Evolutionary conservation across 2,113 vertebrate species (phyloP), one percentile per base, ranked within the genome.

Genomic region (Spilogale gracilis): DNA sequence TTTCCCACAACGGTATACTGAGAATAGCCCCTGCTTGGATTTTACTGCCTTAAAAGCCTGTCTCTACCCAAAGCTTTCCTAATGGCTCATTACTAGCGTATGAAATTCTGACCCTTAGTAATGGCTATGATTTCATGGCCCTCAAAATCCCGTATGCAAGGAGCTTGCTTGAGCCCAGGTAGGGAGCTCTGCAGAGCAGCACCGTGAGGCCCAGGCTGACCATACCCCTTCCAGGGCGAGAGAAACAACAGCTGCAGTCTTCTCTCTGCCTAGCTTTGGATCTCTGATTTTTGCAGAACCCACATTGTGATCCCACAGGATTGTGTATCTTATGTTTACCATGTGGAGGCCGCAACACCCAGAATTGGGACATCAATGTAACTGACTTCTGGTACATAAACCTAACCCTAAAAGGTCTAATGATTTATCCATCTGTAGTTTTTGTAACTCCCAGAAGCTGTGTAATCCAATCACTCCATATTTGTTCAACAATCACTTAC

Each of bases 31-130:
- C 80, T 89, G 84, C 85, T 78, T 82, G 60, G 25, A 85, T 85
- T 78, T 87, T 58, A 76, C 71, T 81, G 76, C 71, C 92, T 98
- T 97, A 96, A 96, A 96, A 96, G 81, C 91, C 69, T 89, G 27
- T 71, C 84, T 95, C 71, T 61, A 50, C 76, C 89, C 38, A 63
- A 86, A 82, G 83, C 71, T 89, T 83, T 96, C 89, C 85, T 97
- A 97, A 94, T 94, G 96, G 93, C 76, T 96, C 60, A 48, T 95
- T 90, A 76, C 76, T 50, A 95, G 61, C 43, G 63, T 50, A 60
- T 48, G 89, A 95, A 92, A 94, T 96, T 97, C 92, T 96, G 95
- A 96, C 60, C 74, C 54, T 95, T 88, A 76, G 38, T 96, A 95
- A 97, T 78, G 90, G n/a, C 80, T 84, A 48, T 20, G 58, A 96